These are phyloP conservation scores for Drosophila parthenogenetica DNA, from an alignment of 2,888 invertebrate species.

Conservation along the genomic window DNA sequence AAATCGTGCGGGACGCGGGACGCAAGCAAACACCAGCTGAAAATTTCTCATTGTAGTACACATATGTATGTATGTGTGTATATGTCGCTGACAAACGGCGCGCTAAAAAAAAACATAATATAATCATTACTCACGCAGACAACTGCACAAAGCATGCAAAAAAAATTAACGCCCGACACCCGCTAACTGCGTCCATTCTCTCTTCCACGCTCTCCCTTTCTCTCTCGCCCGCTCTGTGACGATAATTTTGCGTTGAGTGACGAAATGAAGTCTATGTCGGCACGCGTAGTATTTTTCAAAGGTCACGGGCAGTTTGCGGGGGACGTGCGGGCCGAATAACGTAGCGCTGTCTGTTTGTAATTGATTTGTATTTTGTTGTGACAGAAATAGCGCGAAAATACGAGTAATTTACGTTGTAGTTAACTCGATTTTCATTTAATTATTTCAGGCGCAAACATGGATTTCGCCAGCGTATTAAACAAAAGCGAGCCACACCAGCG, in stretches of 20 bases:
- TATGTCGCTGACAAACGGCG: slow-evolving; percentile 47
- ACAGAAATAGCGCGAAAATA: slow-evolving; percentile 22
- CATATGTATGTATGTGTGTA: neutral
- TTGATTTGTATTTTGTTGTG: slow-evolving; percentile 21
- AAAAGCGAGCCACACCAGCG: slow-evolving; percentile 87
- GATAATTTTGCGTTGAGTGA: slow-evolving; percentile 42
- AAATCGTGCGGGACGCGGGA: slow-evolving; percentile 21
- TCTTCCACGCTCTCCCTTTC: neutral
- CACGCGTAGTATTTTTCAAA: slow-evolving; percentile 41
- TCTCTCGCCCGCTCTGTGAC: slow-evolving; percentile 29
- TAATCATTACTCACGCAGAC: slow-evolving; percentile 53
- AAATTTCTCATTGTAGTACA: slow-evolving; percentile 50
- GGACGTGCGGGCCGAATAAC: slow-evolving; percentile 8
- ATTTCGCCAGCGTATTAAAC: slow-evolving; percentile 79
- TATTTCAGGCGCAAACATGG: slow-evolving; percentile 68
- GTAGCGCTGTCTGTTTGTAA: slow-evolving; percentile 14
- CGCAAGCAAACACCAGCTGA: slow-evolving; percentile 48
- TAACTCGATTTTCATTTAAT: neutral
- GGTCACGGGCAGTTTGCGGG: slow-evolving; percentile 47
- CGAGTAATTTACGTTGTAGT: neutral
- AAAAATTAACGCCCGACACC: slow-evolving; percentile 29
- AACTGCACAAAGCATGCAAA: slow-evolving; percentile 20
- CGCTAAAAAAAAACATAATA: slow-evolving; percentile 49
- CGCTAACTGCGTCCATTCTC: slow-evolving; percentile 19
- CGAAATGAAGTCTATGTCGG: slow-evolving; percentile 52